phyloP scores from a whole-genome alignment of 2,113 vertebrate genomes.

The Ahaetulla prasina region DNA sequence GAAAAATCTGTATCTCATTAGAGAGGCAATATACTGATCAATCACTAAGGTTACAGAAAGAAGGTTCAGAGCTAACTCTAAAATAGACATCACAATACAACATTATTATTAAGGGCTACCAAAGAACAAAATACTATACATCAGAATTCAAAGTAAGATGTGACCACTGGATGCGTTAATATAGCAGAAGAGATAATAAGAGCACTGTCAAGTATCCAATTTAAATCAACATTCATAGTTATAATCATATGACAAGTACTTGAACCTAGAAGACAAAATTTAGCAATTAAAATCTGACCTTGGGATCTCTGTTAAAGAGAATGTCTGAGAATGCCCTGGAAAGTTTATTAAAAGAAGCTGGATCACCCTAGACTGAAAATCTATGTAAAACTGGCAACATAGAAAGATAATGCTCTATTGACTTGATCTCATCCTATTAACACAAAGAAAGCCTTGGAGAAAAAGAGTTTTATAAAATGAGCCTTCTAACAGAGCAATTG shows the following conservation, averaged over 20 bases:
- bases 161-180: background rate
- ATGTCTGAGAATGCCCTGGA: background rate
- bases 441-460: background rate
- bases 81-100: background rate
- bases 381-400: background rate
- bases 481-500: background rate
- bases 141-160: background rate
- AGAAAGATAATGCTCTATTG: background rate
- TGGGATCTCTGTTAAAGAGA: background rate
- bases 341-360: background rate
- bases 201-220: background rate
- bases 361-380: background rate
- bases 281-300: background rate
- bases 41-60: background rate
- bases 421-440: background rate
- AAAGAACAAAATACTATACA: background rate
- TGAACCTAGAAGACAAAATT: background rate
- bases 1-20: background rate
- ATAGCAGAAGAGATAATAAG: background rate
- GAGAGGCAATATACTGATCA: too few relatives aligned
- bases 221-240: background rate
- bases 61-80: background rate
- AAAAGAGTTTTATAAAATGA: background rate
- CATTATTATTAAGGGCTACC: background rate
- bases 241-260: background rate